Base-by-base conservation (phyloP, 2,113 vertebrate genomes). In the Abramis brama region DNA sequence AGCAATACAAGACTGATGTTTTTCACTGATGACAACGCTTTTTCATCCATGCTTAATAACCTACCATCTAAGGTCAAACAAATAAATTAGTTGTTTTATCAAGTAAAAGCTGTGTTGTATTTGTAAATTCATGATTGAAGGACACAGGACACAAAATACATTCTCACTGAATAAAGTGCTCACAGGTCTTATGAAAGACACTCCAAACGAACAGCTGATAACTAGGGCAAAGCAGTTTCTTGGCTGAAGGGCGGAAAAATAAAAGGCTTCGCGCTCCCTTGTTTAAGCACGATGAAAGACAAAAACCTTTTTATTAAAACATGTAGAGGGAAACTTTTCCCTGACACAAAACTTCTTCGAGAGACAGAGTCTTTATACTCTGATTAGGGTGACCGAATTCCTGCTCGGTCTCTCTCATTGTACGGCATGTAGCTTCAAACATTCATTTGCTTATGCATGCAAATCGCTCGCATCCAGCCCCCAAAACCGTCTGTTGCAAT, bases 341-440 rank as follows among this genome's bases (percentile, higher is more conserved):
- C 71, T 52, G 39, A 64, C 27, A 30, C 36, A 25, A 39, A 85
- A 88, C 64, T 88, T 85, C 43, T 60, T 79, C 23, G 62, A 47
- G 39, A 81, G 70, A 73, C 27, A 75, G 45, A 59, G 8, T 43
- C 15, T 43, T 68, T 86, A 70, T 23, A 70, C 62, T 70, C 15
- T 64, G 68, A 86, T 81, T 76, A 86, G 70, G 83, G 70, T 5
- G 52, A 86, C 68, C 45, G 39, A 71, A 82, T 87, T 66, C 81
- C 73, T 81, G 77, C 74, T 83, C 55, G 17, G 6, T 76, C 45
- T 66, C 60, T 73, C 43, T 57, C 71, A 78, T 84, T 82, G 39
- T 85, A 78, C 50, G 55, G 90, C 39, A 47, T 47, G 71, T 8
- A 15, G 50, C 90, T 93, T 93, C 89, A 95, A 93, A 93, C 90